Conservation (phyloP, 92 coral and sea anemone genomes). For the Heliopora coerulea region DNA sequence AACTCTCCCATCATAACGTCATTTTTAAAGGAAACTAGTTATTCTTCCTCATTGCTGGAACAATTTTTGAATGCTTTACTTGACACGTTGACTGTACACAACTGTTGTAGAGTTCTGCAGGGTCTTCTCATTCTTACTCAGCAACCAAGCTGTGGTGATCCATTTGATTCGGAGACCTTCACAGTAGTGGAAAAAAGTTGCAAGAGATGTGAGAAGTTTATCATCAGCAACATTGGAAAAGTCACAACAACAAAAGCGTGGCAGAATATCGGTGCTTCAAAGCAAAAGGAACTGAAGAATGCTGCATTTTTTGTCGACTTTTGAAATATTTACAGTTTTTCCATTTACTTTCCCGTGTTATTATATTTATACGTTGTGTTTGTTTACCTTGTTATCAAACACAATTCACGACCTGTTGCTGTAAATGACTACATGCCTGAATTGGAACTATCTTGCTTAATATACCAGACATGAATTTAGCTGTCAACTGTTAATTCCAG, state of each 20-base stretch:
- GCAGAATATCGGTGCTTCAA: conserved; percentile 13
- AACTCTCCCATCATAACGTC: conserved; percentile 7
- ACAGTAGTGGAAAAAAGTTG: conserved; percentile 2
- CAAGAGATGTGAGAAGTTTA: conserved; percentile 35
- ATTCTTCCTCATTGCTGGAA: conserved; percentile 15
- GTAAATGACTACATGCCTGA: too few species aligned
- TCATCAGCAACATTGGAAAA: conserved; percentile 35
- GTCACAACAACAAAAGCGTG: conserved; percentile 27
- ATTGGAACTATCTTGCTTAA: too few species aligned
- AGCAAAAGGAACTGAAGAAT: conserved; percentile 28
- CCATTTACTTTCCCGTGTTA: too few species aligned
- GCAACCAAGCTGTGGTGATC: background rate
- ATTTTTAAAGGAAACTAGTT: conserved; percentile 7
- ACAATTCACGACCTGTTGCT: too few species aligned
- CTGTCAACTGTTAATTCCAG: too few species aligned
- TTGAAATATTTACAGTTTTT: background rate
- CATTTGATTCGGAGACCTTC: conserved; percentile 4
- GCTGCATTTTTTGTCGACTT: conserved; percentile 35
- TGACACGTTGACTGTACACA: background rate
- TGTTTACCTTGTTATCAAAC: too few species aligned
- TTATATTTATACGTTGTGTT: too few species aligned
- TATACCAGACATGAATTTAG: too few species aligned
- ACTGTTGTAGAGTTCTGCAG: conserved; percentile 27
- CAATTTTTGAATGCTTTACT: conserved; percentile 21
- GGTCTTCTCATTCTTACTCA: conserved; percentile 10